A percentile compares a stretch with the other conserved stretches of the same genome.
Conservation (phyloP, 2,113 vertebrate species). For the Lasiurus borealis region DNA sequence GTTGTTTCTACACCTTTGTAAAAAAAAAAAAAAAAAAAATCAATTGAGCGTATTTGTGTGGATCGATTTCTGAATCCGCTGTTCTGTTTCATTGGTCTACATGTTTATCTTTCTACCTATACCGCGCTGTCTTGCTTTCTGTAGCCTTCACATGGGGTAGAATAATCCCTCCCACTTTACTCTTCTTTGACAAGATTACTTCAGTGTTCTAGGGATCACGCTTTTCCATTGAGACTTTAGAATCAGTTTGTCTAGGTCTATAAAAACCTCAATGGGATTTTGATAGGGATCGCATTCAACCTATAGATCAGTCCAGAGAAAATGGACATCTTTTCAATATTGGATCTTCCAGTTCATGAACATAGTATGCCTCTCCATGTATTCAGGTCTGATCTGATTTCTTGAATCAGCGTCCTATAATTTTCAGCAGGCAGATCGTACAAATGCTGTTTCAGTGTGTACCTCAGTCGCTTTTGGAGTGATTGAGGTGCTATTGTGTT, state of each 20-base stretch:
- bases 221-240: slow-evolving; percentile 29
- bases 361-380: neutral
- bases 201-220: neutral
- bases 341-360: neutral
- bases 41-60: neutral
- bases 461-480: neutral
- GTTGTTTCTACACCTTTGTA: neutral
- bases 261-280: neutral
- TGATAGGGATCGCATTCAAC: neutral
- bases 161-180: neutral
- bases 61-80: neutral
- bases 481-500: neutral
- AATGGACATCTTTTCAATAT: neutral
- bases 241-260: neutral
- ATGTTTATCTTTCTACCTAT: neutral
- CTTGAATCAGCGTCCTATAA: neutral
- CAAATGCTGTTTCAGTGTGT: neutral
- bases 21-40: slow-evolving; percentile 22
- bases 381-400: slow-evolving; percentile 20
- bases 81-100: neutral
- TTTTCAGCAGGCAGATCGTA: neutral
- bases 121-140: neutral
- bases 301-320: neutral
- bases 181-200: slow-evolving; percentile 18
- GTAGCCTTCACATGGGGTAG: neutral